Conservation (phyloP, 92 coral and sea anemone species). For the Porites cylindrica region DNA sequence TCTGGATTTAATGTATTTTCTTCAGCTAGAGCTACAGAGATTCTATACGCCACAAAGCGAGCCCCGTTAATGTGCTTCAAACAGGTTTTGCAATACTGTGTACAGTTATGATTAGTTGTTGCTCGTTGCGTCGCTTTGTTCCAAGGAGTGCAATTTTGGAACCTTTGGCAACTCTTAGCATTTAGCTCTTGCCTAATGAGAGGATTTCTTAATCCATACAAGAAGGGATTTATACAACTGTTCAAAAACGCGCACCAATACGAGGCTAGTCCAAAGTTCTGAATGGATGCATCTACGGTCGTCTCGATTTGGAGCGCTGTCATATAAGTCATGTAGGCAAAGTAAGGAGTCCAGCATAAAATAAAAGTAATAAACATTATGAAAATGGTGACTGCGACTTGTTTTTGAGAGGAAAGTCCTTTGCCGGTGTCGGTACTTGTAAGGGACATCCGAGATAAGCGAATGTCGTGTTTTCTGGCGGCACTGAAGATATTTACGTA, state of each 20-base stretch:
- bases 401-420: conserved; percentile 57
- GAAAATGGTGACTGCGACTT: conserved; percentile 75
- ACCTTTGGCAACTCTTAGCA: not conserved
- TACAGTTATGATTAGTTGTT: not conserved
- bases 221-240: conserved; percentile 77
- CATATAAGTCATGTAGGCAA: conserved; percentile 61
- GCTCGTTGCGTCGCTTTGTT: too few species aligned
- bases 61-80: not conserved
- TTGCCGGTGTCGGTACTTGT: not conserved
- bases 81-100: not conserved
- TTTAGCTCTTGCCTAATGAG: conserved; percentile 43
- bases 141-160: not conserved
- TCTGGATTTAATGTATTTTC: conserved; percentile 21
- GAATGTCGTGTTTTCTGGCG: conserved; percentile 71
- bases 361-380: conserved; percentile 73
- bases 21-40: conserved; percentile 14
- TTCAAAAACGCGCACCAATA: conserved; percentile 82
- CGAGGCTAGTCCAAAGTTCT: conserved; percentile 69
- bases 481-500: conserved; percentile 77
- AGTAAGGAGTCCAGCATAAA: conserved; percentile 86
- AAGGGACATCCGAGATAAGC: conserved; percentile 57
- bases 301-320: conserved; percentile 41
- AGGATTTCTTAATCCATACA: conserved; percentile 85
- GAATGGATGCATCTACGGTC: conserved; percentile 26
- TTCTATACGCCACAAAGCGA: not conserved